Percentiles rank a stretch among this genome's conserved stretches.
phyloP scores from a whole-genome alignment of 37 sponge, comb jelly and placozoan genomes.

The Eunapius fragilis region DNA sequence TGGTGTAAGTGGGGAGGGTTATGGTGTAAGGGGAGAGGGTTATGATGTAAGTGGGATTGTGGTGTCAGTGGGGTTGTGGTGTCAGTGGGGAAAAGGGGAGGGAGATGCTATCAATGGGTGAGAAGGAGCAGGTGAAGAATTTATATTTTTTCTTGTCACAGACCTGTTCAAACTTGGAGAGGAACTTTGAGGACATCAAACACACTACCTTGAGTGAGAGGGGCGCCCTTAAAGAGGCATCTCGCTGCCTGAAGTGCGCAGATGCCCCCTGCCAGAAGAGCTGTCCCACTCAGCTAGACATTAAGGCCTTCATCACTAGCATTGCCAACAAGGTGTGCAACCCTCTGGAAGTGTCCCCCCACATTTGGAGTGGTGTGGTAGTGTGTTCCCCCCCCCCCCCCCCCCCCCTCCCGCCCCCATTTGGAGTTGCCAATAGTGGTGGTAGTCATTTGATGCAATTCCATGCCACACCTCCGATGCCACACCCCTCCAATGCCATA shows the following conservation, averaged over 20 bases:
- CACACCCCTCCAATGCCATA: too few relatives aligned
- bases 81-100: neutral
- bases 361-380: too few relatives aligned
- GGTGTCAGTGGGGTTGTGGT: too few relatives aligned
- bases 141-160: neutral
- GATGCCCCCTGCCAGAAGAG: constrained; percentile 98
- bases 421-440: neutral
- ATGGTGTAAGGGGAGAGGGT: too few relatives aligned
- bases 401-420: neutral
- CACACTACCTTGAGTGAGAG: constrained; percentile 96
- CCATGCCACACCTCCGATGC: neutral
- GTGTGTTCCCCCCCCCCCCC: too few relatives aligned
- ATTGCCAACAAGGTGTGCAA: constrained; percentile 86
- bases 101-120: too few relatives aligned
- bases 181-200: constrained; percentile 97
- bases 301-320: constrained; percentile 91
- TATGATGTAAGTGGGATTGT: too few relatives aligned
- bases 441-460: neutral
- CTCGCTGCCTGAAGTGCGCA: constrained; percentile 94
- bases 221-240: constrained; percentile 84
- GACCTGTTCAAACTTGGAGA: constrained; percentile 65
- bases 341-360: too few relatives aligned
- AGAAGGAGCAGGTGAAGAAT: neutral
- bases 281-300: constrained; percentile 97
- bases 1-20: too few relatives aligned